Evolutionary conservation across 1,140 invertebrate species (phyloP), one percentile per base, ranked within the genome.

Genomic region (Lordiphosa stackelbergi): DNA sequence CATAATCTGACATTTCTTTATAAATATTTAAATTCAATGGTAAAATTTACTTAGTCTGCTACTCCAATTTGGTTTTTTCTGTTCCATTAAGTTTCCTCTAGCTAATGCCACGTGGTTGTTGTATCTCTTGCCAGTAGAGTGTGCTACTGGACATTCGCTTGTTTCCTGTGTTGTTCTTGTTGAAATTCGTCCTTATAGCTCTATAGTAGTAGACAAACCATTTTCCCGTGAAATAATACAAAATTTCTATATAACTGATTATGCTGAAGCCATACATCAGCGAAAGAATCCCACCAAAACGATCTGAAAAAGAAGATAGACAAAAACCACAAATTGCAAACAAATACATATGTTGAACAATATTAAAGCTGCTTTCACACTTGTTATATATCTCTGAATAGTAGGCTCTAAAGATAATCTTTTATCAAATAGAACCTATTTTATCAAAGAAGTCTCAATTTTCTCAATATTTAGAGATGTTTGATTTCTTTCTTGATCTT

Each of bases 201-300:
- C 68, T 65, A 46, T 58, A 72, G 35, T 62, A 54, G 51, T 73
- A 68, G 5, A 70, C 66, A 56, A 86, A 86, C 65, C 79, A 77
- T 63, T 87, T 87, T 2, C 85, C 85, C 3, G 85, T 77, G 0
- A 84, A 40, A 46, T 75, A 87, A 41, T 87, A 87, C 0, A 87
- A 9, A 10, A 87, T 64, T 47, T 87, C 85, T 11, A 87, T 84
- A 52, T 71, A 84, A 47, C 81, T 85, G 24, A 87, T 62, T 6
- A 87, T 75, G 38, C 85, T 87, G 22, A 87, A 86, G 5, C 85
- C 85, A 56, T 85, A 87, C 73, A 87, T 85, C 6, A 87, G 53
- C 0, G 81, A 85, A n/a, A 86, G 61, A 22, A 87, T 87, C 8
- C 85, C 85, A 10, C 85, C 85, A 64, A 87, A 87, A 1, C 83